These are phyloP conservation scores for Melierax canorus DNA, from an alignment of 2,113 vertebrate genomes.

Conservation along the genomic window DNA sequence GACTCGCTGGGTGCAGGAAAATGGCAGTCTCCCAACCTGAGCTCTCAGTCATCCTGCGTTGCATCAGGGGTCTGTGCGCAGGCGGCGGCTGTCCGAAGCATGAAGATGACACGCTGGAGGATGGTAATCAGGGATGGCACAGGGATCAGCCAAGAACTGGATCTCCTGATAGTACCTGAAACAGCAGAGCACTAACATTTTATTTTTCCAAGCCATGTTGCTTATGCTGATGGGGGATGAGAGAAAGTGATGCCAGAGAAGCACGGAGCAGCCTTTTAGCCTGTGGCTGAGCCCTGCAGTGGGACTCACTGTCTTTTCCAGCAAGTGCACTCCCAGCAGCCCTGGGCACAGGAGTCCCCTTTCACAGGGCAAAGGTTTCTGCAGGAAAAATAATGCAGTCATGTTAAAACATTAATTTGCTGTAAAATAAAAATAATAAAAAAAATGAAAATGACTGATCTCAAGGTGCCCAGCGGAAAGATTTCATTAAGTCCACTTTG, in stretches of 20 bases:
- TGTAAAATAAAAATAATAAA: neutral
- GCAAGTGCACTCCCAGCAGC: neutral
- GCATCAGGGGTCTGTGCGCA: neutral
- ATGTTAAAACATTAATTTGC: neutral
- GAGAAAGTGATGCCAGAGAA: neutral
- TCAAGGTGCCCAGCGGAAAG: neutral
- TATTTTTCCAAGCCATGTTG: neutral
- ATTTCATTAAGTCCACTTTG: neutral
- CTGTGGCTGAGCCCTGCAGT: neutral
- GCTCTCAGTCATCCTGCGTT: fast-evolving
- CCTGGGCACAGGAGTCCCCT: neutral
- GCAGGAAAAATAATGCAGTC: neutral
- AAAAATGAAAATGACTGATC: neutral
- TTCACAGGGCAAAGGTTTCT: neutral
- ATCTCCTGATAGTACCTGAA: neutral
- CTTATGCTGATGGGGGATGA: neutral
- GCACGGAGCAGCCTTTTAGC: neutral
- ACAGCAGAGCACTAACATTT: neutral
- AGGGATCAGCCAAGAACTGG: neutral
- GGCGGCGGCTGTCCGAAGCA: neutral
- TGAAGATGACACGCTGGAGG: neutral
- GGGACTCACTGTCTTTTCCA: neutral
- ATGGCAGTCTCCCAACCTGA: neutral
- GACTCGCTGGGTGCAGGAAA: neutral
- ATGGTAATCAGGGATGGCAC: neutral